These are phyloP conservation scores for Rhadinocentrus ornatus DNA, from an alignment of 2,797 vertebrate species.

Conservation along the genomic window DNA sequence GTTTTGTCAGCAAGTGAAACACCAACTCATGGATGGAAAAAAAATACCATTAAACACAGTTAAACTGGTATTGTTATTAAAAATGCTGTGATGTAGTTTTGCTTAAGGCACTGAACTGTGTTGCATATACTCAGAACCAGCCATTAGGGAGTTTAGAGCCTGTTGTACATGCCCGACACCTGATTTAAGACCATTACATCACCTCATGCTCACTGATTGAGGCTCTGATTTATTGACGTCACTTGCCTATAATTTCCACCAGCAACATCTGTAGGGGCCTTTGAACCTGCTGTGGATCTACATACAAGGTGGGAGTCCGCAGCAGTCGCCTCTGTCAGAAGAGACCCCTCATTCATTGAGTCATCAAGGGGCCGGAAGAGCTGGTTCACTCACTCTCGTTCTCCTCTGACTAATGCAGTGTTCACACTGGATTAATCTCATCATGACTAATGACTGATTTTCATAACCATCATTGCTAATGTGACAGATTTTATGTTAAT, in stretches of 20 bases:
- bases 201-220: not conserved
- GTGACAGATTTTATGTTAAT: not conserved
- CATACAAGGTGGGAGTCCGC: conserved; percentile 38
- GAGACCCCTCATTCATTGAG: conserved; percentile 61
- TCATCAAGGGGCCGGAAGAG: conserved; percentile 38
- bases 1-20: too few relatives aligned
- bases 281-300: not conserved
- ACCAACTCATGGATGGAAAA: too few relatives aligned
- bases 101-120: too few relatives aligned
- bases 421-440: conserved; percentile 24
- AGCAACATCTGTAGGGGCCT: not conserved
- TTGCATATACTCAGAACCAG: too few relatives aligned
- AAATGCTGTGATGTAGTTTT: too few relatives aligned
- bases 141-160: too few relatives aligned
- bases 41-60: too few relatives aligned
- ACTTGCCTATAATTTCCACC: not conserved
- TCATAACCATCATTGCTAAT: conserved; percentile 1
- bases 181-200: not conserved
- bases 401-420: conserved; percentile 43
- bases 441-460: conserved; percentile 17
- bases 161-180: too few relatives aligned
- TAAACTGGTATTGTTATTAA: too few relatives aligned
- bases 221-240: not conserved
- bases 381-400: conserved; percentile 31
- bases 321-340: conserved; percentile 34